These are phyloP conservation scores for Brachionus angularis DNA, from an alignment of 1,140 invertebrate genomes.

Conservation along the genomic window DNA sequence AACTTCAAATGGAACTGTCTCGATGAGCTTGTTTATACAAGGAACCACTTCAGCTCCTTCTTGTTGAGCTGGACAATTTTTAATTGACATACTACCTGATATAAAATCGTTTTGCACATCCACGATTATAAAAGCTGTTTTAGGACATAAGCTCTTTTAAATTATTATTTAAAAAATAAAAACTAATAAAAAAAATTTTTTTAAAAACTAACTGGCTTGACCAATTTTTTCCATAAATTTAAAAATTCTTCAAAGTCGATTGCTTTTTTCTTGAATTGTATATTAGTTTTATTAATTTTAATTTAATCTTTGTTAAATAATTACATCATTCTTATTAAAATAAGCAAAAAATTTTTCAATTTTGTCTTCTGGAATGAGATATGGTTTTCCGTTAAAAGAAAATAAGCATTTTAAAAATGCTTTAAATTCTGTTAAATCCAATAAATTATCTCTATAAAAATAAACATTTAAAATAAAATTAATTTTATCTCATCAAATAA, in stretches of 20 bases:
- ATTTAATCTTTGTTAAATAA: neutral
- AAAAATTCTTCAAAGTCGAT: constrained; percentile 2
- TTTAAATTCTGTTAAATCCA: constrained; percentile 8
- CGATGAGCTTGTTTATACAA: constrained; percentile 81
- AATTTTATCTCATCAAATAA: too few relatives aligned
- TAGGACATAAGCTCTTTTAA: constrained; percentile 11
- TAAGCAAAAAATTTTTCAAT: constrained; percentile 21
- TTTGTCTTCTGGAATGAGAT: constrained; percentile 14
- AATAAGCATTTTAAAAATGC: constrained; percentile 4
- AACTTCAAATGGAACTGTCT: constrained; percentile 75
- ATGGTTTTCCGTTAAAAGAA: constrained; percentile 11
- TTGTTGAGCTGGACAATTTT: constrained; percentile 83
- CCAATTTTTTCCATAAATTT: constrained; percentile 11
- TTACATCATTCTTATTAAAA: constrained; percentile 13
- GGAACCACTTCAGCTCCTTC: constrained; percentile 64
- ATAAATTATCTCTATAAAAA: constrained; percentile 4
- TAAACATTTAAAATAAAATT: too few relatives aligned
- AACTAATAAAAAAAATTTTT: neutral
- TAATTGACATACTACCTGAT: constrained; percentile 82
- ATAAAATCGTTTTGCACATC: constrained; percentile 99
- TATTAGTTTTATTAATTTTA: neutral
- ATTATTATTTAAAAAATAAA: neutral
- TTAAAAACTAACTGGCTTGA: constrained; percentile 27
- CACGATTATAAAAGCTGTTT: constrained; percentile 77
- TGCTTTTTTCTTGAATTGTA: constrained; percentile 4